phyloP scores from a whole-genome alignment of 1,140 invertebrate species.

The Bathynomus jamesi region DNA sequence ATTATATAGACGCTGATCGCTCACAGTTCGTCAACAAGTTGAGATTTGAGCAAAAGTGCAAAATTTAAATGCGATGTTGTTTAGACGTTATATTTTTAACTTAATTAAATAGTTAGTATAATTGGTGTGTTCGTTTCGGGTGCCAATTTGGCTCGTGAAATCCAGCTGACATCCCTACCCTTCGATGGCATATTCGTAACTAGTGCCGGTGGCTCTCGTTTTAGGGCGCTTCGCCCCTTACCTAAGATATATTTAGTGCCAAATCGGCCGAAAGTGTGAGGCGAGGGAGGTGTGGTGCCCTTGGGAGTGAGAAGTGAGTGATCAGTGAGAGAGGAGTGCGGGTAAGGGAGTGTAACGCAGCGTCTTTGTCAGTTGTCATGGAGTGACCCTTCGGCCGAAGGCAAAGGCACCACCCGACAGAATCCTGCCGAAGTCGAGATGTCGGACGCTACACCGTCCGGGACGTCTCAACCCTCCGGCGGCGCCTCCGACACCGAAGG shows the following conservation, averaged over 20 bases:
- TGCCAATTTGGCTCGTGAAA: not conserved
- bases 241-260: not conserved
- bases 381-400: not conserved
- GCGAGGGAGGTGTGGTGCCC: not conserved
- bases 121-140: too few relatives aligned
- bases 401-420: not conserved
- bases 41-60: too few relatives aligned
- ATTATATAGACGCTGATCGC: too few relatives aligned
- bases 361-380: not conserved
- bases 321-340: not conserved
- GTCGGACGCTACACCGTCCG: conserved; percentile 22
- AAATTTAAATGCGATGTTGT: too few relatives aligned
- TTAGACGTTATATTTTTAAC: not conserved
- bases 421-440: conserved; percentile 17
- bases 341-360: not conserved
- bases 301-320: not conserved
- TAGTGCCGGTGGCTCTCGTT: not conserved
- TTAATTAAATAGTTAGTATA: not conserved
- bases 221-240: not conserved
- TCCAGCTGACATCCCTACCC: not conserved
- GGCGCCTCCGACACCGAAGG: conserved; percentile 19
- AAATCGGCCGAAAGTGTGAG: not conserved
- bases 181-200: not conserved
- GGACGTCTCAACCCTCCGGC: conserved; percentile 14
- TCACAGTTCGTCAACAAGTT: too few relatives aligned